Evolutionary conservation across 2,888 invertebrate genomes (phyloP).

Genomic region (Allygus modestus): DNA sequence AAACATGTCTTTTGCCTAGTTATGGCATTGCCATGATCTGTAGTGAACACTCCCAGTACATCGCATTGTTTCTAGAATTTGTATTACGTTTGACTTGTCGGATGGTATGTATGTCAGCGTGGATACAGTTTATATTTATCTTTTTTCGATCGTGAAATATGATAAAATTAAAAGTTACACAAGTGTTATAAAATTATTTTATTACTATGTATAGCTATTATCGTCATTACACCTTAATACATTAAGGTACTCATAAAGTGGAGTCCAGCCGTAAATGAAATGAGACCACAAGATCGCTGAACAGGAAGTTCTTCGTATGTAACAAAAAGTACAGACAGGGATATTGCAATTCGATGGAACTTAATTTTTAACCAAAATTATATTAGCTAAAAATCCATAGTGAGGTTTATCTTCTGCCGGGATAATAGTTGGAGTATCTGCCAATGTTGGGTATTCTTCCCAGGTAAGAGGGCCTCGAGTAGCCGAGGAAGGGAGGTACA

Average conservation of each 20-base stretch:
- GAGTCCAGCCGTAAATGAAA: slow-evolving; percentile 22
- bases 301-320: background rate
- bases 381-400: slow-evolving; percentile 7
- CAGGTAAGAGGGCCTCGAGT: slow-evolving; percentile 26
- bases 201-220: slow-evolving; percentile 35
- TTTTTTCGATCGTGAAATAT: background rate
- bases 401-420: slow-evolving; percentile 37
- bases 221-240: slow-evolving; percentile 25
- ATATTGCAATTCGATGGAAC: slow-evolving; percentile 10
- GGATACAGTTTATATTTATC: too few species aligned
- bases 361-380: slow-evolving; percentile 37
- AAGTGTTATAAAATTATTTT: slow-evolving; percentile 41
- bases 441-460: slow-evolving; percentile 25
- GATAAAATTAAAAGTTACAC: slow-evolving; percentile 21
- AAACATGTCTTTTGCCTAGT: too few species aligned
- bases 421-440: slow-evolving; percentile 36
- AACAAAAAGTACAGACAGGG: background rate
- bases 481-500: slow-evolving; percentile 35
- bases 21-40: too few species aligned
- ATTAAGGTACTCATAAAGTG: slow-evolving; percentile 24
- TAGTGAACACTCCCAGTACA: too few species aligned
- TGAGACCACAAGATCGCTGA: slow-evolving; percentile 6
- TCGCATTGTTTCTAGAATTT: too few species aligned
- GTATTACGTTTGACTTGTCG: too few species aligned
- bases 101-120: too few species aligned